Conservation (phyloP, 2,113 vertebrate species). For the Regulus satrapa region DNA sequence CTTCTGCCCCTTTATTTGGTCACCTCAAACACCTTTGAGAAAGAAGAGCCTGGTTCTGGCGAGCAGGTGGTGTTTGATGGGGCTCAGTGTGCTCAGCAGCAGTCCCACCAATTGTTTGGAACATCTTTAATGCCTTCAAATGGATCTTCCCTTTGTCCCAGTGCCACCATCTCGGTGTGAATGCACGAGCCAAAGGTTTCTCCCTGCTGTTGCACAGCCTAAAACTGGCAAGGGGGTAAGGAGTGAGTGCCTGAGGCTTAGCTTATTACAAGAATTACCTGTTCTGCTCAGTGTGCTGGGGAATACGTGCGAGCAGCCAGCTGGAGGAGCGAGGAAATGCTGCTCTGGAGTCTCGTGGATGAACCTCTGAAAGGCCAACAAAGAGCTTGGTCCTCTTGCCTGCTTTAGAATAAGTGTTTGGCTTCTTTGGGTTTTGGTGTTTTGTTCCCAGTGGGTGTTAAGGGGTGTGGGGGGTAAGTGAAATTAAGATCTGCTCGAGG, state of each 20-base stretch:
- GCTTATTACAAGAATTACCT: conserved; percentile 37
- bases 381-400: neutral
- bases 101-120: neutral
- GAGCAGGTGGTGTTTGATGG: neutral
- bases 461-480: neutral
- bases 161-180: neutral
- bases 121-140: neutral
- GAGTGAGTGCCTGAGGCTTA: neutral
- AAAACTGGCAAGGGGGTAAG: neutral
- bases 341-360: neutral
- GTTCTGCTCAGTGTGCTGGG: neutral
- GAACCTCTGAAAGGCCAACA: neutral
- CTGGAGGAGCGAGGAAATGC: neutral
- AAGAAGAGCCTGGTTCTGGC: neutral
- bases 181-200: neutral
- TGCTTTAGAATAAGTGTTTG: neutral
- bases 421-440: neutral
- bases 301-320: neutral
- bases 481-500: neutral
- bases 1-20: neutral
- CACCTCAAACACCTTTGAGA: neutral
- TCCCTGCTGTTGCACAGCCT: neutral
- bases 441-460: neutral
- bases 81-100: neutral
- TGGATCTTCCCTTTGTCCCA: neutral